phyloP scores from a whole-genome alignment of 2,113 vertebrate genomes.

The Lipophrys pholis region DNA sequence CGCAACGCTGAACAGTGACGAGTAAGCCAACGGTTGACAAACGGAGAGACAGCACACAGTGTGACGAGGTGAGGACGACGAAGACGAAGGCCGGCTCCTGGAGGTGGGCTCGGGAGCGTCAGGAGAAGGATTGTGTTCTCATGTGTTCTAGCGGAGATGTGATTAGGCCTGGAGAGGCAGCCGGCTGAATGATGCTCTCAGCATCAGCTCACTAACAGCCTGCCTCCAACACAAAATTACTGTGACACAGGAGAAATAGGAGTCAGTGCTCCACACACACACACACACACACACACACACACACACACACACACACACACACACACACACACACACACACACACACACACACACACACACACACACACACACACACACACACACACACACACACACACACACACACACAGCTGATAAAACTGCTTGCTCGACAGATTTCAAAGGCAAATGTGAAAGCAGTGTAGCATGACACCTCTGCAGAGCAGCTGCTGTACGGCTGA shows the following conservation, averaged over 20 bases:
- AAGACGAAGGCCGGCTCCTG: constrained; percentile 21
- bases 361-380: not conserved
- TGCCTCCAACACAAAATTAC: constrained; percentile 34
- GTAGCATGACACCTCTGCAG: not conserved
- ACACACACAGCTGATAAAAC: constrained; percentile 22
- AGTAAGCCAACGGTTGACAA: constrained; percentile 5
- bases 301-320: constrained; percentile 4
- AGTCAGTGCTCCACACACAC: not conserved
- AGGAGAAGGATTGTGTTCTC: not conserved
- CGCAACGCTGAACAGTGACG: not conserved
- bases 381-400: not conserved
- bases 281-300: not conserved
- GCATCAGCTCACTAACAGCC: constrained; percentile 46
- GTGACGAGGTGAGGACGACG: constrained; percentile 2
- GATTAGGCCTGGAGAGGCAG: constrained; percentile 40
- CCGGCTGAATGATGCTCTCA: constrained; percentile 34
- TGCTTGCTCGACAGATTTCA: constrained; percentile 44
- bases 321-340: constrained; percentile 1
- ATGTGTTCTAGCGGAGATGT: constrained; percentile 38
- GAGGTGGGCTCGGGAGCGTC: constrained; percentile 10
- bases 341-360: not conserved
- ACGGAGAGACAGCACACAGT: too few species aligned
- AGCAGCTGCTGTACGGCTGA: constrained; percentile 7
- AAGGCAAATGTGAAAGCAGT: constrained; percentile 26
- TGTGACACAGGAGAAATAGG: constrained; percentile 37